These are phyloP conservation scores for Spodoptera littoralis DNA, from an alignment of 2,888 invertebrate genomes.

Conservation along the genomic window DNA sequence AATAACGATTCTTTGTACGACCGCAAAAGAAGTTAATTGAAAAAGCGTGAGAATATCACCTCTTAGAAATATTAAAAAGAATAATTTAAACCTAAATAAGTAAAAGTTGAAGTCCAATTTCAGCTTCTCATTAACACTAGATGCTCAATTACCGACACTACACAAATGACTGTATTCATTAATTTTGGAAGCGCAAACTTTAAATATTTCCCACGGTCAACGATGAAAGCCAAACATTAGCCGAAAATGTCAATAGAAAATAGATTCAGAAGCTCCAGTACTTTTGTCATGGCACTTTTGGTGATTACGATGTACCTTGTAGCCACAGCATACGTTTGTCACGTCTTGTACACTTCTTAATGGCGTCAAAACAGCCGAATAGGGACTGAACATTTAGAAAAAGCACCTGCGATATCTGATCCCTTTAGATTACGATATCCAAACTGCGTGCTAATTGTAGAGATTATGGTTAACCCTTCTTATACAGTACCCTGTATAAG, in stretches of 20 bases:
- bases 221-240: slow-evolving; percentile 71
- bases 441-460: too few relatives aligned
- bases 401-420: too few relatives aligned
- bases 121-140: slow-evolving; percentile 53
- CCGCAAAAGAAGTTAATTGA: background rate
- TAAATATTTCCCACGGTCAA: slow-evolving; percentile 72
- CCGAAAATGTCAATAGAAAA: slow-evolving; percentile 52
- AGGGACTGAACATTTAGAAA: too few relatives aligned
- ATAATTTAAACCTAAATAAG: slow-evolving; percentile 34
- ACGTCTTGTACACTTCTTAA: too few relatives aligned
- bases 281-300: too few relatives aligned
- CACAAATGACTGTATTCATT: slow-evolving; percentile 65
- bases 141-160: slow-evolving; percentile 60
- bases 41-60: slow-evolving; percentile 36
- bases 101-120: slow-evolving; percentile 40
- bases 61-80: slow-evolving; percentile 21
- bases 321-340: too few relatives aligned
- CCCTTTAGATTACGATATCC: too few relatives aligned
- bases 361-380: too few relatives aligned
- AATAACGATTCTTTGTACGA: background rate
- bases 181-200: slow-evolving; percentile 61
- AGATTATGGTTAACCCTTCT: too few relatives aligned
- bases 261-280: slow-evolving; percentile 21
- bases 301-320: too few relatives aligned
- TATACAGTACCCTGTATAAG: too few relatives aligned